Conservation (phyloP, 2,113 vertebrate species). For the Catharus minimus region DNA sequence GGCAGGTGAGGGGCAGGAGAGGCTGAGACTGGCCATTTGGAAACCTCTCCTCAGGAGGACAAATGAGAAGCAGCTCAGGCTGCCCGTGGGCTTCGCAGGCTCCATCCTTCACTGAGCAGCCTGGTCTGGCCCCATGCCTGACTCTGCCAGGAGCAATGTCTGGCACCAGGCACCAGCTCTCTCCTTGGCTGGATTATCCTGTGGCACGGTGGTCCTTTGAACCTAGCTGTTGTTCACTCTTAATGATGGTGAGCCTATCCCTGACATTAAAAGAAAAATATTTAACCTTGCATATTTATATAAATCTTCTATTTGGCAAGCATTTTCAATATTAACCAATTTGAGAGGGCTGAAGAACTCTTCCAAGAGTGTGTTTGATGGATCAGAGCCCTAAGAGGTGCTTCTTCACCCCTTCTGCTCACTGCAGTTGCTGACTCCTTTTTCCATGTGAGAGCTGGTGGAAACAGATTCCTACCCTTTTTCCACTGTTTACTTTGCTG, state of each 20-base stretch:
- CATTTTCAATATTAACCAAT: background rate
- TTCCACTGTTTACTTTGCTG: background rate
- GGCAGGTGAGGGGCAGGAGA: background rate
- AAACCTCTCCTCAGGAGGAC: background rate
- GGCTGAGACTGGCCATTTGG: fast-evolving
- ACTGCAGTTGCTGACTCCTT: background rate
- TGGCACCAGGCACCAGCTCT: background rate
- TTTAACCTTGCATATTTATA: background rate
- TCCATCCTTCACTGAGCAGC: background rate
- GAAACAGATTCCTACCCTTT: background rate
- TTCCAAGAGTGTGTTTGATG: background rate
- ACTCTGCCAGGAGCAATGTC: background rate
- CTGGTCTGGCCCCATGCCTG: background rate
- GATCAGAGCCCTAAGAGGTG: background rate
- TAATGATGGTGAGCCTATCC: background rate
- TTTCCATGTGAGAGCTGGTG: background rate
- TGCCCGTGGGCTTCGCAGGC: fast-evolving
- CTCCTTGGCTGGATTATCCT: background rate
- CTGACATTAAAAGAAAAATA: background rate
- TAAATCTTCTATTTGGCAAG: background rate
- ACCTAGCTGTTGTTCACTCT: background rate
- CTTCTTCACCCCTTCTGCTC: background rate
- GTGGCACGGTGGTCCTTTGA: fast-evolving
- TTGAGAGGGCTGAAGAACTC: background rate
- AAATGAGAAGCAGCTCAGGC: fast-evolving